These are phyloP conservation scores for Drosophila bunnanda DNA, from an alignment of 2,888 invertebrate genomes.

Conservation along the genomic window DNA sequence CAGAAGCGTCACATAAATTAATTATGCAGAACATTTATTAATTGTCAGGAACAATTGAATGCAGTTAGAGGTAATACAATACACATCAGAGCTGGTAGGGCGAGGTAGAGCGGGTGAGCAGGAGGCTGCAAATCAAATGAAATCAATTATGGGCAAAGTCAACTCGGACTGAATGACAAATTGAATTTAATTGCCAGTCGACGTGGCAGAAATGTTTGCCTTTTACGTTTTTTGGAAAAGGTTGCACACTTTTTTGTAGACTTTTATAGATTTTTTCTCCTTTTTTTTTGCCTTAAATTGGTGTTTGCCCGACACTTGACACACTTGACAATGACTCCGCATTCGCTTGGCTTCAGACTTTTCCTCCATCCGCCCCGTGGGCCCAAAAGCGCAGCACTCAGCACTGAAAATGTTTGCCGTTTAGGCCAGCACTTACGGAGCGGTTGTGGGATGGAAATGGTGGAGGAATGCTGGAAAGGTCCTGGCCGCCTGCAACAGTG, in stretches of 20 bases:
- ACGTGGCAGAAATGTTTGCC: constrained; percentile 44
- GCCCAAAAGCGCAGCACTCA: constrained; percentile 61
- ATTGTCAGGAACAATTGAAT: constrained; percentile 73
- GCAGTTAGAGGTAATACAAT: constrained; percentile 52
- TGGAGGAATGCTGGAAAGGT: background rate
- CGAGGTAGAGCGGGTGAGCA: too few relatives aligned
- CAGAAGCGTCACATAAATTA: constrained; percentile 65
- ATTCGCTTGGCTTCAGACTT: constrained; percentile 49
- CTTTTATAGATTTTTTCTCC: background rate
- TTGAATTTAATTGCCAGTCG: constrained; percentile 68
- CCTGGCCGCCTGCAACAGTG: constrained; percentile 21
- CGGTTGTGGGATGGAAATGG: background rate
- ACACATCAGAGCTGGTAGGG: constrained; percentile 1
- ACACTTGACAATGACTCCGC: constrained; percentile 68
- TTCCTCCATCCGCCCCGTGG: constrained; percentile 23
- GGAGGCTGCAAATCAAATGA: constrained; percentile 60
- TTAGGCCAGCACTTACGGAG: constrained; percentile 56
- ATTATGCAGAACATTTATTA: constrained; percentile 73
- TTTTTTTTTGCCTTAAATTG: constrained; percentile 55
- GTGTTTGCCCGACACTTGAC: constrained; percentile 60
- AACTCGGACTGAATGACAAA: constrained; percentile 68
- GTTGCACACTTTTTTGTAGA: constrained; percentile 31
- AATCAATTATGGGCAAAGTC: constrained; percentile 74
- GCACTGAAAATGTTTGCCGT: constrained; percentile 70
- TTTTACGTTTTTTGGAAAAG: constrained; percentile 7